Percentiles rank a stretch among this genome's conserved stretches.
phyloP scores from a whole-genome alignment of 2,888 invertebrate species.

The Habroteleia sp. region DNA sequence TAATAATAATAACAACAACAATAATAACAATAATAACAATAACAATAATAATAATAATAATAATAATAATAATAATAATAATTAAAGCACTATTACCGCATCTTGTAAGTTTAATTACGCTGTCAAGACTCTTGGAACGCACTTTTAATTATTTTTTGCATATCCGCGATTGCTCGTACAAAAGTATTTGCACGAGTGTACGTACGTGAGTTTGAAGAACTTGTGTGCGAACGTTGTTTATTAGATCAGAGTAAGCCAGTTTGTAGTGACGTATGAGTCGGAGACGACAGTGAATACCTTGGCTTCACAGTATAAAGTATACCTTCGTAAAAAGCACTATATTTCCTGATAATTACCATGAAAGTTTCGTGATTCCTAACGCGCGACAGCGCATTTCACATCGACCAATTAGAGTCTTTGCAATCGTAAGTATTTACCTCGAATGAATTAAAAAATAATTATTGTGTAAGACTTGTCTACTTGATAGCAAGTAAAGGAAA shows the following conservation, averaged over 20 bases:
- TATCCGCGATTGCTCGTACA: not conserved
- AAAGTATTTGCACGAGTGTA: conserved; percentile 18
- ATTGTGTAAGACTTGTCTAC: conserved; percentile 2
- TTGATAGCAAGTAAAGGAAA: not conserved
- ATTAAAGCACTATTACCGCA: conserved; percentile 33
- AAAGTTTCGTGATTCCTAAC: conserved; percentile 14
- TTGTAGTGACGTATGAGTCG: conserved; percentile 74
- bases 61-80: no score
- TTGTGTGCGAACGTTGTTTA: conserved; percentile 71
- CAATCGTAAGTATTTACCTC: conserved; percentile 32
- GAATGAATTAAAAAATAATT: not conserved
- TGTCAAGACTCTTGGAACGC: not conserved
- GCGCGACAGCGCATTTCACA: not conserved
- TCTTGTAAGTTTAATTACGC: conserved; percentile 17
- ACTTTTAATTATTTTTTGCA: conserved; percentile 33
- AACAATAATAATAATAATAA: no score
- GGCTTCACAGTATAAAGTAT: conserved; percentile 65
- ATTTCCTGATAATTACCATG: conserved; percentile 23
- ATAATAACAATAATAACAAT: no score
- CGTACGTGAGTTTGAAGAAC: conserved; percentile 30
- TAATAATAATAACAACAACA: no score
- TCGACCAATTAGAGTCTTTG: conserved; percentile 11
- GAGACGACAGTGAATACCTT: conserved; percentile 72
- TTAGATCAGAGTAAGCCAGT: conserved; percentile 80
- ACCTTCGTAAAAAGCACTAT: conserved; percentile 38